A percentile compares a stretch with the other conserved stretches of the same genome.
Conservation (phyloP, 1,140 invertebrate species). For the Dreissena polymorpha region DNA sequence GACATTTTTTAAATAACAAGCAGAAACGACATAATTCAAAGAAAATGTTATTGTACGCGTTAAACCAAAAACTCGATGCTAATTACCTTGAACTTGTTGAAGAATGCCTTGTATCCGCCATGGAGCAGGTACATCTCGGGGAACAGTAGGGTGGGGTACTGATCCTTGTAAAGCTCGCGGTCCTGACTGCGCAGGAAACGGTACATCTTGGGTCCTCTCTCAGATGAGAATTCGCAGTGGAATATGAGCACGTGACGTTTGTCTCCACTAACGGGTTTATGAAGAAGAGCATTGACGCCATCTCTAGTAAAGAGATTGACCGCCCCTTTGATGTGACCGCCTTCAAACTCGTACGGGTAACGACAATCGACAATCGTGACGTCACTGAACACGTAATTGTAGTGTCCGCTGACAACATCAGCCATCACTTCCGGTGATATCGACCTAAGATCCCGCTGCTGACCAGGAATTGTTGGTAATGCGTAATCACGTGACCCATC, state of each 20-base stretch:
- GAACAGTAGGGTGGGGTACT: too few species aligned
- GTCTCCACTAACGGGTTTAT: constrained; percentile 78
- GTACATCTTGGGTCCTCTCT: constrained; percentile 77
- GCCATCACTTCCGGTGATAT: constrained; percentile 90
- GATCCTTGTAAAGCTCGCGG: constrained; percentile 88
- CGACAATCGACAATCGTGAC: constrained; percentile 82
- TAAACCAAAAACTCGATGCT: too few species aligned
- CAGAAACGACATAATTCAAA: too few species aligned
- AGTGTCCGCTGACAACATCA: constrained; percentile 81
- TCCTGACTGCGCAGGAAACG: constrained; percentile 93
- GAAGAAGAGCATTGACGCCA: constrained; percentile 84
- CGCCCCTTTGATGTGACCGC: constrained; percentile 89
- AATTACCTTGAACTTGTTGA: constrained; percentile 81
- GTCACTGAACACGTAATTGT: constrained; percentile 11
- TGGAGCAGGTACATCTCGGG: too few species aligned
- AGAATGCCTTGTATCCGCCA: constrained; percentile 96
- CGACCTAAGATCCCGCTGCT: constrained; percentile 92
- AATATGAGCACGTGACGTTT: constrained; percentile 76
- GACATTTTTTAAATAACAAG: too few species aligned
- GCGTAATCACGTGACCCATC: too few species aligned
- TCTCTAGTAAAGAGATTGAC: constrained; percentile 87
- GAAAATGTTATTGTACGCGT: too few species aligned
- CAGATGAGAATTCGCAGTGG: constrained; percentile 53
- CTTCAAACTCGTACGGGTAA: constrained; percentile 97
- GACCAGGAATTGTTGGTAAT: constrained; percentile 86